Base-by-base conservation (phyloP, 2,113 vertebrate species). In the Mugil cephalus region DNA sequence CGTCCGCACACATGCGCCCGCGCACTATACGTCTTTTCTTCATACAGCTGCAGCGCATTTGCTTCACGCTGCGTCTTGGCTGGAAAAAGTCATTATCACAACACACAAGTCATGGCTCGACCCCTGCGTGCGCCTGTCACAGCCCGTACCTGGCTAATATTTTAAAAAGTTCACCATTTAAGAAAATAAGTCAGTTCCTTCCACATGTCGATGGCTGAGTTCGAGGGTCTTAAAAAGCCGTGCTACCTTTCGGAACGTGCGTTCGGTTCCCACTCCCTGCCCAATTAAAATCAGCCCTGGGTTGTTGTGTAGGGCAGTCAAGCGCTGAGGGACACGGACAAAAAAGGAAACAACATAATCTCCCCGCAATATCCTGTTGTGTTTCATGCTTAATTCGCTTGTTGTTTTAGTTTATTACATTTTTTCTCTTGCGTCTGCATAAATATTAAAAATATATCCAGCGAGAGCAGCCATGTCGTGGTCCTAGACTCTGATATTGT, bases 341-440 rank as follows among this genome's bases (percentile, higher is more conserved):
- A 94, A 91, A n/a, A 94, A 94, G 96, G 96, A 97, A 98, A 95
- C 95, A 88, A 92, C 94, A 93, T 98, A 96, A 98, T 98, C 98
- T 96, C 92, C 83, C 87, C 89, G 95, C 96, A 98, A 98, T 99
- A 98, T 98, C 97, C 97, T 97, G 98, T 97, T 98, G 95, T 96
- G 95, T 96, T 97, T 97, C 95, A 94, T 95, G 90, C 91, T 88
- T 96, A 94, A 95, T 95, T 95, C 83, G 71, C 83, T 79, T 95
- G 95, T 97, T 97, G 92, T 97, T 97, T 96, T 95, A 95, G 95
- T 95, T 97, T 98, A 98, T 97, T 96, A 92, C 92, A 94, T 96
- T 95, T 94, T 94, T 95, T 91, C 65, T 90, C 86, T 91, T 88
- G 95, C 87, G 93, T 96, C 95, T 96, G 94, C 89, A 93, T 97